Evolutionary conservation across 2,113 vertebrate genomes (phyloP), one percentile per base, ranked within the genome.

Genomic region (Python bivittatus): DNA sequence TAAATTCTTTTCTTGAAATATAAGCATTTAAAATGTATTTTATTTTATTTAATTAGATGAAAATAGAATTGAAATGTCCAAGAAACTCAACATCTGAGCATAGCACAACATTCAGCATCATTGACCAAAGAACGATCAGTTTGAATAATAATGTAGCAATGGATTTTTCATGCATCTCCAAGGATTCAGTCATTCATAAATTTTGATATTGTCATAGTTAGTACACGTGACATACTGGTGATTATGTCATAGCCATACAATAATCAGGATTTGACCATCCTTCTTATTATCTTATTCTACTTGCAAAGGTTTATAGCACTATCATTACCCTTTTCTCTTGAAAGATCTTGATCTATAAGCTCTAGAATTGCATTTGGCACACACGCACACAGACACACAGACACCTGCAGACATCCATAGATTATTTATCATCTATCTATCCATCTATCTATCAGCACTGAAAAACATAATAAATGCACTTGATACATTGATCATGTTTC

Each of bases 221-320:
- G 53, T 93, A 6, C 17, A 86, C 17, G 42, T 85, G 57, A 2
- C 83, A 84, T n/a, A 93, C 52, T 87, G 88, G 61, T 93, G 95
- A 94, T 93, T 94, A n/a, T 92, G 93, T 92, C 93, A 89, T 11
- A 93, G 61, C 53, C 84, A 91, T 64, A 94, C 52, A 38, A 17
- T 87, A 93, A 92, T 94, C 88, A 95, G 92, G 79, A 22, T 91
- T 92, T 91, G 95, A 84, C 94, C 94, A 94, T 92, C 91, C 92
- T 84, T 93, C 93, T 11, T n/a, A 91, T 58, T 92, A 90, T 0
- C 84, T 38, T 6, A 64, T 92, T 17, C 4, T 29, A 90, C 84
- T 95, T 95, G 84, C 56, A 91, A 93, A 25, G 38, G 6, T 93
- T 94, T 92, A 0, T 44, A 92, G 88, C 11, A 6, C 3, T 94